These are phyloP conservation scores for Julus scandinavius DNA, from an alignment of 2,888 invertebrate genomes.

Conservation along the genomic window DNA sequence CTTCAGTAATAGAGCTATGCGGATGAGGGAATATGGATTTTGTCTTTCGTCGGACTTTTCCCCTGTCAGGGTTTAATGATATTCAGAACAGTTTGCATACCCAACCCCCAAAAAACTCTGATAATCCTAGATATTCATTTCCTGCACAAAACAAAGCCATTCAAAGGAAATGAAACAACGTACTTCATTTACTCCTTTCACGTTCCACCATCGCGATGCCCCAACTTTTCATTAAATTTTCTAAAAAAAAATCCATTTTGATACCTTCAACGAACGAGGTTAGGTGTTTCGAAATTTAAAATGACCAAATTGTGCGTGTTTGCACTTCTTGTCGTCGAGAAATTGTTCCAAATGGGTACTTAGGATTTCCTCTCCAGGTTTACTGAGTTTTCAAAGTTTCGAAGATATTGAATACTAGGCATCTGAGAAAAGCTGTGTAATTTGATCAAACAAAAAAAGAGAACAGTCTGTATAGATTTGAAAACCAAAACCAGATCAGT, in stretches of 20 bases:
- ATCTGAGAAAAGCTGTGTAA: not conserved
- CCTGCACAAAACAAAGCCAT: slow-evolving; percentile 39
- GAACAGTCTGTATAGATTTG: not conserved
- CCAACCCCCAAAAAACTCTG: not conserved
- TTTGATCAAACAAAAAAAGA: not conserved
- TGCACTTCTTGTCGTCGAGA: not conserved
- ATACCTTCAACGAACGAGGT: not conserved
- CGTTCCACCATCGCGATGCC: not conserved
- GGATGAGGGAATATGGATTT: slow-evolving; percentile 24
- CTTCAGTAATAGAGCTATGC: slow-evolving; percentile 6
- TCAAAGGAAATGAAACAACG: slow-evolving; percentile 27
- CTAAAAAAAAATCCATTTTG: slow-evolving; percentile 17
- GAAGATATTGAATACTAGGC: not conserved
- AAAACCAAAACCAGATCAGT: not conserved
- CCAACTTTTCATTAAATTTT: slow-evolving; percentile 24
- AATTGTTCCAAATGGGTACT: slow-evolving; percentile 8
- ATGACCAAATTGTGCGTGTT: not conserved
- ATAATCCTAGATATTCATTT: slow-evolving; percentile 42
- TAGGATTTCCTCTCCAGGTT: not conserved
- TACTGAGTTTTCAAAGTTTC: slow-evolving; percentile 2
- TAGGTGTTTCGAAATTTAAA: not conserved
- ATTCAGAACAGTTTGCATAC: not conserved
- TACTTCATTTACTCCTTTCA: slow-evolving; percentile 39
- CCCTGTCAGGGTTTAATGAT: not conserved
- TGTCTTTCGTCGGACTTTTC: not conserved